Conservation (phyloP, 1,140 invertebrate genomes). For the Drosophila nannoptera region DNA sequence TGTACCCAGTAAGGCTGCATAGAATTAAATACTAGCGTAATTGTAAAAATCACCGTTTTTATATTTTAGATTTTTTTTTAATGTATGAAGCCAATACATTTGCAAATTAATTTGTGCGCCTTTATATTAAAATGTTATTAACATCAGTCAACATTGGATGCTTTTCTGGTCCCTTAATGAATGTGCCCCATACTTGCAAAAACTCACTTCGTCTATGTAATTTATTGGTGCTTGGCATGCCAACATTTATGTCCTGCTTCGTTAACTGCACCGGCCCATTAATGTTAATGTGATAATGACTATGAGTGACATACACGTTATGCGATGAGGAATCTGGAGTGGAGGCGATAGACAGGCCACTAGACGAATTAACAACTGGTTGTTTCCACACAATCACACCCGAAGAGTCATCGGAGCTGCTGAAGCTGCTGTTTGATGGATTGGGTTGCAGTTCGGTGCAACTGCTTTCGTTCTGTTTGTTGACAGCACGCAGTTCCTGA, state of each 20-base stretch:
- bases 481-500: slow-evolving; percentile 32
- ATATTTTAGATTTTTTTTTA: neutral
- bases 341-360: neutral
- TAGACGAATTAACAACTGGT: neutral
- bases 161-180: slow-evolving; percentile 28
- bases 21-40: neutral
- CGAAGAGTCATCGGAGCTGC: neutral
- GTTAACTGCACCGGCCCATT: slow-evolving; percentile 34
- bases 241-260: slow-evolving; percentile 18
- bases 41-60: neutral
- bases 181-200: slow-evolving; percentile 48
- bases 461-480: slow-evolving; percentile 10
- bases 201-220: slow-evolving; percentile 38
- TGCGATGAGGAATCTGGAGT: neutral
- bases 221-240: slow-evolving; percentile 1
- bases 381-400: slow-evolving; percentile 16
- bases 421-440: slow-evolving; percentile 15
- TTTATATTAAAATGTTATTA: slow-evolving; percentile 42
- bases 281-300: slow-evolving; percentile 55
- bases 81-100: neutral
- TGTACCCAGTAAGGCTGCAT: neutral
- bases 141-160: slow-evolving; percentile 32
- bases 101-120: slow-evolving; percentile 1
- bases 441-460: neutral
- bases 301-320: slow-evolving; percentile 50